Evolutionary conservation across 30 jellyfish, hydroid and myxozoan genomes (phyloP), one percentile per base, ranked within the genome.

Genomic region (Chrysaora quinquecirrha): DNA sequence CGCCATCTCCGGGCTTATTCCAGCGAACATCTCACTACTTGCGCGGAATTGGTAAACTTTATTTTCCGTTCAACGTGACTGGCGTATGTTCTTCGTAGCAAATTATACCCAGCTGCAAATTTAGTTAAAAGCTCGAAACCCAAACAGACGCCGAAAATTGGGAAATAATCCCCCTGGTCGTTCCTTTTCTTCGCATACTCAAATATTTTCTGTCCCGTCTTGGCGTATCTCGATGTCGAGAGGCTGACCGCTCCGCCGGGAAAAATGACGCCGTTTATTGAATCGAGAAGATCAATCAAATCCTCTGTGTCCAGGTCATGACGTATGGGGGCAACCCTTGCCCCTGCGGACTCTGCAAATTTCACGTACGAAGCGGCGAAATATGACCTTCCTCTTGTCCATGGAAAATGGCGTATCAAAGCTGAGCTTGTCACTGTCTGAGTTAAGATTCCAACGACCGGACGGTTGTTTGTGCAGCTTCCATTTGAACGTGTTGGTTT

Each of bases 231-330:
- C n/a, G 82, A 80, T 1, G 49, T 64, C 46, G 49, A 32, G 18
- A 68, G 71, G 83, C 75, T 80, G 67, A 73, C 56, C 18, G 43
- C 64, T 0, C 90, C 90, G 29, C 90, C 90, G 24, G 90, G 90
- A 27, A 80, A 66, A 1, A 80, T 54, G 25, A 80, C 90, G 23
- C 90, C 90, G 27, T 80, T 80, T 22, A 80, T 68, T 0, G 83
- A 64, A 31, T 31, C 54, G 34, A 80, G 48, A 24, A 80, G 75
- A 20, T 64, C 63, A n/a, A 10, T 30, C 16, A 80, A 64, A 29
- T 64, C 50, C 30, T 23, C 50, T 24, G 35, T 33, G 32, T 33
- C 11, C 68, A 68, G 35, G 30, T 64, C 82, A 27, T 64, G 83
- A 30, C 60, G 71, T 38, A 80, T 68, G 25, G 80, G 90, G 1